phyloP scores from a whole-genome alignment of 2,113 vertebrate species.

The Grammomys surdaster region DNA sequence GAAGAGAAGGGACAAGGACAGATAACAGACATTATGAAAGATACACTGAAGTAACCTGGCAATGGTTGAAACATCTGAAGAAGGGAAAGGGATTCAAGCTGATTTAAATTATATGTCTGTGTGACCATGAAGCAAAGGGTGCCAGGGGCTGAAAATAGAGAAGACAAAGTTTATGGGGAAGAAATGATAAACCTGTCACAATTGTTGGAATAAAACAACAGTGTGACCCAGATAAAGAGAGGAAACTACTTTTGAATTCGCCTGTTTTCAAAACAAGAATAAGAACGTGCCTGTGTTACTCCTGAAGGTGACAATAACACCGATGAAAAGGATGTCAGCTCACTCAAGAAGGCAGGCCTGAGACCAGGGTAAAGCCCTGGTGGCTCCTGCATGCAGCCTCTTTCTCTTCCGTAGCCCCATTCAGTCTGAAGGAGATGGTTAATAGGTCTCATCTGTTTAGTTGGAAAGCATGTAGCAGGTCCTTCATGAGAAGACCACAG shows the following conservation, averaged over 20 bases:
- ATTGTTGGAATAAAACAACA: constrained; percentile 58
- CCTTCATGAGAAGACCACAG: constrained; percentile 77
- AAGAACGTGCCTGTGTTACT: constrained; percentile 34
- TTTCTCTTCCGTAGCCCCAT: constrained; percentile 45
- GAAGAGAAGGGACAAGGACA: not conserved
- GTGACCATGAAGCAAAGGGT: constrained; percentile 29
- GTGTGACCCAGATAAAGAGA: constrained; percentile 15
- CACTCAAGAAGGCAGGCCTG: constrained; percentile 29
- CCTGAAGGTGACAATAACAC: constrained; percentile 37
- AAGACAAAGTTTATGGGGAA: constrained; percentile 15
- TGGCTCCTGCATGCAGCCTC: not conserved
- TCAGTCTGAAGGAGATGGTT: constrained; percentile 62
- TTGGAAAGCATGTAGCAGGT: constrained; percentile 69
- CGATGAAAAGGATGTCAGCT: constrained; percentile 36
- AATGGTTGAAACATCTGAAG: constrained; percentile 37
- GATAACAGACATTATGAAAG: constrained; percentile 62
- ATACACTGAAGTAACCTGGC: constrained; percentile 66
- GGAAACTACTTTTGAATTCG: not conserved
- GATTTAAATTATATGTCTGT: constrained; percentile 56
- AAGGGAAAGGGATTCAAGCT: constrained; percentile 42
- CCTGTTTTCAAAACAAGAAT: constrained; percentile 55
- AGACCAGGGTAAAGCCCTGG: not conserved
- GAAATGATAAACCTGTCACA: constrained; percentile 39
- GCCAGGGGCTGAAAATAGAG: not conserved
- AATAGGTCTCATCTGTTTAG: constrained; percentile 82